phyloP scores from a whole-genome alignment of 2,113 vertebrate genomes.

The Zapornia atra region DNA sequence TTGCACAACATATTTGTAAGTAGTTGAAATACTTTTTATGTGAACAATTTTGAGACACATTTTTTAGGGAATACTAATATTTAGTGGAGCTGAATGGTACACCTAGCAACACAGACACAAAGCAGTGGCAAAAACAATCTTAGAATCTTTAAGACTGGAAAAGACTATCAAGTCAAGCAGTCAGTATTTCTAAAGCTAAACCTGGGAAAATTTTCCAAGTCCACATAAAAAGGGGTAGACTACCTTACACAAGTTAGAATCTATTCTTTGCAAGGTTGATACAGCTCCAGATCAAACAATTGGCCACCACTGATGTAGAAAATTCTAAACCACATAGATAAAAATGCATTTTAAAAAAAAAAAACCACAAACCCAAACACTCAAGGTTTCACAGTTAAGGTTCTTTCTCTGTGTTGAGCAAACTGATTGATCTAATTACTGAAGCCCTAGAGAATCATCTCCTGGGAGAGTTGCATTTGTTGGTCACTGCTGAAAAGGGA shows the following conservation, averaged over 20 bases:
- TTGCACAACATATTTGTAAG: background rate
- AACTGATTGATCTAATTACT: background rate
- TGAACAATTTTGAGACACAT: background rate
- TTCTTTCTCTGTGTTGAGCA: background rate
- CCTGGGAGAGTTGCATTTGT: background rate
- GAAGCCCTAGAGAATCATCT: background rate
- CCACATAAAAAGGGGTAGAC: background rate
- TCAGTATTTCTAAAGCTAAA: background rate
- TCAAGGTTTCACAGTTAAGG: background rate
- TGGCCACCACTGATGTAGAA: background rate
- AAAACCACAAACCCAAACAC: too few relatives aligned
- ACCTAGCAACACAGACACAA: fast-evolving
- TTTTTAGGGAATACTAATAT: background rate
- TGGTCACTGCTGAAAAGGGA: background rate
- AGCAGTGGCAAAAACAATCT: background rate
- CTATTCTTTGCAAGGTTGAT: background rate
- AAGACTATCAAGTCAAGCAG: too few relatives aligned
- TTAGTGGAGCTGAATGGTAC: background rate
- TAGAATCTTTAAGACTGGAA: too few relatives aligned
- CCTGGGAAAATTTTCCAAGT: background rate
- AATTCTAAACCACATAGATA: background rate
- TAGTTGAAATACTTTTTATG: background rate
- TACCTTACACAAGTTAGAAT: background rate
- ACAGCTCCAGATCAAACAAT: background rate
- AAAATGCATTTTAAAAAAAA: background rate